phyloP scores from a whole-genome alignment of 2,113 vertebrate species.

The Taurulus bubalis region DNA sequence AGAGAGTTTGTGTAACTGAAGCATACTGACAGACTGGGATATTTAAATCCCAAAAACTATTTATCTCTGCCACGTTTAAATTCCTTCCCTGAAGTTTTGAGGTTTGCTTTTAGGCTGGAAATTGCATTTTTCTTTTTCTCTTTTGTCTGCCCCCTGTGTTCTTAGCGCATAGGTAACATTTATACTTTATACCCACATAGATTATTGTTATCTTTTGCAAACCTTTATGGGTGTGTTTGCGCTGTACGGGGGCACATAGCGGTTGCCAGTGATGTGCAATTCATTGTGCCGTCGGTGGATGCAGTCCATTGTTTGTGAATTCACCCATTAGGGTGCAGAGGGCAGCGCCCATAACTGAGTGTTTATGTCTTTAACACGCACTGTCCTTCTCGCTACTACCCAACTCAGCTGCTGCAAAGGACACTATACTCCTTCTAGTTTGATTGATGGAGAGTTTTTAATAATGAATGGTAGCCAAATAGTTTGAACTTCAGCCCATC shows the following conservation, averaged over 20 bases:
- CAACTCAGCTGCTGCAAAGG: constrained; percentile 2
- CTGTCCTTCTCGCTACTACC: neutral
- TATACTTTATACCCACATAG: neutral
- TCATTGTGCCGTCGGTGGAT: neutral
- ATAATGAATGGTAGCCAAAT: constrained; percentile 9
- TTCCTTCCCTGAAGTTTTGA: neutral
- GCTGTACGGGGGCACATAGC: neutral
- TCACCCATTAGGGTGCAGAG: neutral
- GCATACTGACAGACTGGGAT: too few relatives aligned
- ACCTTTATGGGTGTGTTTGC: neutral
- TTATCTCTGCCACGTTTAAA: neutral
- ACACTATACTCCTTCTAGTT: constrained; percentile 16
- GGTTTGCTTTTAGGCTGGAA: too few relatives aligned
- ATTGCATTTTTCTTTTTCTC: too few relatives aligned
- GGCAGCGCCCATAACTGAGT: constrained; percentile 35
- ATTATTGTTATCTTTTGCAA: neutral
- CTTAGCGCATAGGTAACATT: neutral
- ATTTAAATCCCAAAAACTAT: neutral
- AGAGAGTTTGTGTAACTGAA: too few relatives aligned
- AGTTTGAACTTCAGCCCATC: neutral
- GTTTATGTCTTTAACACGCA: constrained; percentile 41
- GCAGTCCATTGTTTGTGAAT: too few relatives aligned
- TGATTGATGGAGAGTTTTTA: constrained; percentile 15
- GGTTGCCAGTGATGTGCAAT: neutral
- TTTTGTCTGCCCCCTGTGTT: neutral